Evolutionary conservation across 2,888 invertebrate genomes (phyloP), one percentile per base, ranked within the genome.

Genomic region (Tupiocoris notatus): DNA sequence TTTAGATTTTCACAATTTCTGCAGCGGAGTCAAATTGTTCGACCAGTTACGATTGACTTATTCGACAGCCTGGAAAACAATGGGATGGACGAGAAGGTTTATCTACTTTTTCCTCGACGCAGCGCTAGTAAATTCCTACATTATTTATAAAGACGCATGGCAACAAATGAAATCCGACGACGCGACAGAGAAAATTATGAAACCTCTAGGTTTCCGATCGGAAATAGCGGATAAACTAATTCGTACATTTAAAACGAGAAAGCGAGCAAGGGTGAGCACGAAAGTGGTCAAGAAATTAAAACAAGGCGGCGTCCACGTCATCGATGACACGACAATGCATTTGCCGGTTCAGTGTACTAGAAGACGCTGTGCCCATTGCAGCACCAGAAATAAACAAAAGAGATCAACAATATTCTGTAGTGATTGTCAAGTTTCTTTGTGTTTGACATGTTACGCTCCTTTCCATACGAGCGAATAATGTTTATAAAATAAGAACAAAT

Each of bases 351-450:
- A 18, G 18, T 22, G 25, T 6, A 73, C 24, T 16, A 21, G 62
- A 12, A 23, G 73, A 17, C 24, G 73, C 22, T 73, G 73, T 21
- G 73, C 62, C 7, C 39, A 54, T 12, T 73, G 73, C 63, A 73
- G 73, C 54, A 73, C 20, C 1, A 25, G 22, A n/a, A 18, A n/a
- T 1, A 22, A 17, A 16, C 21, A n/a, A n/a, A 73, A 54, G 22
- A 23, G 73, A 54, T 20, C 62, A 16, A 73, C 73, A 6, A 63
- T 62, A 17, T 18, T 39, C 20, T 73, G 73, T 23, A 54, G 24
- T 16, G 18, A 61, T n/a, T 73, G 73, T 17, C 39, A 73, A 56
- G 73, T 73, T 23, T 61, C 21, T 54, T 39, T 73, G 54, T 73
- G 73, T 54, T 20, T 73, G 23, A 16, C 18, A 0, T 73, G 73